phyloP scores from a whole-genome alignment of 2,113 vertebrate genomes.

The Bos javanicus region DNA sequence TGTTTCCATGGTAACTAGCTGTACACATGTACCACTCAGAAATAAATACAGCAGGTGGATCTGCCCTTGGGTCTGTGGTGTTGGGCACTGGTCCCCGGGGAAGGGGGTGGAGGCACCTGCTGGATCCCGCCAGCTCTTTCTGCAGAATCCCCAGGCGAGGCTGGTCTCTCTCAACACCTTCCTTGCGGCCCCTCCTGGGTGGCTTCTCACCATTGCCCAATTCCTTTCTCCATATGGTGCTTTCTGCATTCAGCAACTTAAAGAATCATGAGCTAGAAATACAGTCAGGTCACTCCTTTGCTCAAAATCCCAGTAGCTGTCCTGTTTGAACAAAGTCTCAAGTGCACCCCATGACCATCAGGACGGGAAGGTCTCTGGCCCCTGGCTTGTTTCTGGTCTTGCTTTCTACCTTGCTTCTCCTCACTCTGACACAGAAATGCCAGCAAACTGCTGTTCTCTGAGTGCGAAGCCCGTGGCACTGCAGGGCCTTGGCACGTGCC shows the following conservation, averaged over 20 bases:
- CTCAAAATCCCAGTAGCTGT: neutral
- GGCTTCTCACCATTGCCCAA: neutral
- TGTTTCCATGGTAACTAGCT: neutral
- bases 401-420: neutral
- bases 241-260: neutral
- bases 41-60: neutral
- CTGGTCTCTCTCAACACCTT: neutral
- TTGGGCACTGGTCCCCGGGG: neutral
- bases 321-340: neutral
- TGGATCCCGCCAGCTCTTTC: rapidly evolving
- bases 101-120: neutral
- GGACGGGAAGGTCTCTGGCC: neutral
- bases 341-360: neutral
- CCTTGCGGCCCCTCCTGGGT: neutral
- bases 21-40: neutral
- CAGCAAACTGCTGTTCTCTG: neutral
- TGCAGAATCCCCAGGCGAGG: neutral
- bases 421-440: neutral
- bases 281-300: neutral
- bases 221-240: neutral
- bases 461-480: neutral
- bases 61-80: neutral
- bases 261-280: neutral
- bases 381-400: neutral
- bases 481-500: neutral